Conservation (phyloP, 2,113 vertebrate species). For the Myocastor coypus region DNA sequence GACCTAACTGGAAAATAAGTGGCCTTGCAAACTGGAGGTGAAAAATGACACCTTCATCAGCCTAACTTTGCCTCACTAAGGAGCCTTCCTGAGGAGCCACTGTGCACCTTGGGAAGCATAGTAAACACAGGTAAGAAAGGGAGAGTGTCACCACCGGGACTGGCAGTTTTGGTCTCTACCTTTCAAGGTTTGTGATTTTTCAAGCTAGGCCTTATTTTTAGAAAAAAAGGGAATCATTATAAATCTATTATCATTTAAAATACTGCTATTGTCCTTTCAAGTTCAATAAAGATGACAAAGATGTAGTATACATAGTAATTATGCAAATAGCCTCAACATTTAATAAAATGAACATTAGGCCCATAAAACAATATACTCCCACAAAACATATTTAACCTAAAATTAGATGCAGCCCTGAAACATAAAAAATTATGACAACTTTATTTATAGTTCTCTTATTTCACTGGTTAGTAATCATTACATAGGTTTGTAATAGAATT, state of each 20-base stretch:
- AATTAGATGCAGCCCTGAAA: slow-evolving; percentile 36
- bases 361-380: not conserved
- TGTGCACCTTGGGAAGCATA: not conserved
- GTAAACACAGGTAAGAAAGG: not conserved
- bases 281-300: slow-evolving; percentile 45
- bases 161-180: not conserved
- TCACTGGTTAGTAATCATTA: not conserved
- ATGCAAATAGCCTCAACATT: not conserved
- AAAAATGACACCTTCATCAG: not conserved
- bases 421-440: not conserved
- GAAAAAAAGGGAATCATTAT: not conserved
- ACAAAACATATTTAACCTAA: slow-evolving; percentile 27
- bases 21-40: not conserved
- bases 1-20: not conserved
- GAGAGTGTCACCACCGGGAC: not conserved
- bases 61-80: not conserved
- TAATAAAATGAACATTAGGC: slow-evolving; percentile 33
- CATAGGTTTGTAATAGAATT: not conserved
- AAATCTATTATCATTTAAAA: not conserved
- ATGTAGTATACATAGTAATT: not conserved
- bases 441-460: slow-evolving; percentile 28
- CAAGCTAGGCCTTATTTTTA: not conserved
- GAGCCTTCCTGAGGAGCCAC: not conserved
- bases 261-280: not conserved
- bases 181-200: not conserved